phyloP scores from a whole-genome alignment of 2,797 vertebrate genomes.

The Bucorvus abyssinicus region DNA sequence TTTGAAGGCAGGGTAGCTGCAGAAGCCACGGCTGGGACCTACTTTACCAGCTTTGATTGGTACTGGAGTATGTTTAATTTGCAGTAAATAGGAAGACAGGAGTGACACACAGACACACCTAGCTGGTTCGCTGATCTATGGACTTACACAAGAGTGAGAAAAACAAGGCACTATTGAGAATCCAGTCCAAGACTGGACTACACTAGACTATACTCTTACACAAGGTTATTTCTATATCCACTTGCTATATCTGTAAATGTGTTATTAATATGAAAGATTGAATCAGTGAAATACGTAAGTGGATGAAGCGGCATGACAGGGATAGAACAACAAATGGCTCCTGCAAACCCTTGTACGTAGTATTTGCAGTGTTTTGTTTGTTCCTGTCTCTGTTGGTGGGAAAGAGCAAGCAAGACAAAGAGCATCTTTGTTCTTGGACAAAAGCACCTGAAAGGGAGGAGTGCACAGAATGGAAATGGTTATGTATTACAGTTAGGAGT shows the following conservation, averaged over 20 bases:
- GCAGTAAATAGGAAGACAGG: neutral
- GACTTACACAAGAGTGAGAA: neutral
- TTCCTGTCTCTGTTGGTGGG: neutral
- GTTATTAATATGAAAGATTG: neutral
- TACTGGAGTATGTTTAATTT: neutral
- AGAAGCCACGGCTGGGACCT: neutral
- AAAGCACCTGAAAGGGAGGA: neutral
- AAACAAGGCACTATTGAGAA: neutral
- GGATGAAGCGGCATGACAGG: neutral
- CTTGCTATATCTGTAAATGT: neutral
- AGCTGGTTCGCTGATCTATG: neutral
- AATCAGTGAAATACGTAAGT: neutral
- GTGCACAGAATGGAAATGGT: neutral
- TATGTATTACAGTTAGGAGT: neutral
- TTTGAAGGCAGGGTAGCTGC: neutral
- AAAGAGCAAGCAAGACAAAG: neutral
- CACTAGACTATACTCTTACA: neutral
- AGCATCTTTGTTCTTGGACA: neutral
- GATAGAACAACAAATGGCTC: neutral
- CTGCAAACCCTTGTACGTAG: neutral
- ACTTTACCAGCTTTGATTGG: neutral
- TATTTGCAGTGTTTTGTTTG: neutral
- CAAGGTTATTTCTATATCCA: neutral
- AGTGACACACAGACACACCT: neutral
- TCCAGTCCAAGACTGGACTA: neutral